A percentile compares a stretch with the other conserved stretches of the same genome.
Conservation (phyloP, 2,888 invertebrate genomes). For the Cosmia trapezina region DNA sequence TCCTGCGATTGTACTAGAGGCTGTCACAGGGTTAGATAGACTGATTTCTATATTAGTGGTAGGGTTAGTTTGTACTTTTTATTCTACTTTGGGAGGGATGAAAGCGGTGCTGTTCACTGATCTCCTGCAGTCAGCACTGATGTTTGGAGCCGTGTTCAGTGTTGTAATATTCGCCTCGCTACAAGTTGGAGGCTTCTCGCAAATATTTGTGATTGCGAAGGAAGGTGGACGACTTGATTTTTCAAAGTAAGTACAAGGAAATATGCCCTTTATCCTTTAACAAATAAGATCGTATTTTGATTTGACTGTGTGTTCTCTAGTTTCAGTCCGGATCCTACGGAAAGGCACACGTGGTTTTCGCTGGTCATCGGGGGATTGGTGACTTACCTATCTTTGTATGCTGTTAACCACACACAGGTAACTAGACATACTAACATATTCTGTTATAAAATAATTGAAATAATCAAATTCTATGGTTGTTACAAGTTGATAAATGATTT, state of each 20-base stretch:
- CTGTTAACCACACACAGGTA: constrained; percentile 95
- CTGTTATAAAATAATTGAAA: not conserved
- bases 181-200: constrained; percentile 92
- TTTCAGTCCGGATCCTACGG: constrained; percentile 94
- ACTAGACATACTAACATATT: not conserved
- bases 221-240: constrained; percentile 93
- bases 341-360: constrained; percentile 95
- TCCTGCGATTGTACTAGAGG: constrained; percentile 96
- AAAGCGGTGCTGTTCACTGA: constrained; percentile 97
- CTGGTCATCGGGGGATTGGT: constrained; percentile 95
- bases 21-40: constrained; percentile 95
- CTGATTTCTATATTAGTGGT: constrained; percentile 93
- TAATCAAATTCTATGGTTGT: too few species aligned
- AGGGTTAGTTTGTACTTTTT: constrained; percentile 95
- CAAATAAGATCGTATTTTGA: not conserved
- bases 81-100: constrained; percentile 97
- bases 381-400: constrained; percentile 95
- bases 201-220: constrained; percentile 93
- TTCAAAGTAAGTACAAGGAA: constrained; percentile 88
- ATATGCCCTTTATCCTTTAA: not conserved
- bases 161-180: constrained; percentile 94
- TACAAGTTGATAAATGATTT: not conserved
- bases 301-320: constrained; percentile 82
- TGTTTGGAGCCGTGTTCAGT: constrained; percentile 95
- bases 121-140: constrained; percentile 95